Percentiles rank a stretch among this genome's conserved stretches.
Conservation (phyloP, 2,888 invertebrate species). For the Limnephilus rhombicus region DNA sequence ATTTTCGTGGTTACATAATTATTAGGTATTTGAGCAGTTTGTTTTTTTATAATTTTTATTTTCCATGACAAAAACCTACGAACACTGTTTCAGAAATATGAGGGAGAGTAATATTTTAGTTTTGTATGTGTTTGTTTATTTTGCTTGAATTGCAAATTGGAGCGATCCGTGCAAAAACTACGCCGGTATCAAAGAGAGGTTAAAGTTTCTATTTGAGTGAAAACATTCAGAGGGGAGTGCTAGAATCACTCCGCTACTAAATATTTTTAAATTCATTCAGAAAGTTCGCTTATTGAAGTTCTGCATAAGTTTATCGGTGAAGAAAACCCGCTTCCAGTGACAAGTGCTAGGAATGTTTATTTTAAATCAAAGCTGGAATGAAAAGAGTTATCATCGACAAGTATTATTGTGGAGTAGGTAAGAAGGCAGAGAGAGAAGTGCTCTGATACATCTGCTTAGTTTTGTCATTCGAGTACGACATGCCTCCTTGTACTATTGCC, state of each 20-base stretch:
- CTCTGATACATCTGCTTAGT: neutral
- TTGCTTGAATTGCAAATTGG: constrained; percentile 15
- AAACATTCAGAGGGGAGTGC: neutral
- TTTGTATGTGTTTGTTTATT: neutral
- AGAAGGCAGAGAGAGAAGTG: neutral
- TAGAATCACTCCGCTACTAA: constrained; percentile 46
- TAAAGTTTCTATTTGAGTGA: constrained; percentile 10
- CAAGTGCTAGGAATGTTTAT: neutral
- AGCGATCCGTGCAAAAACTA: constrained; percentile 14
- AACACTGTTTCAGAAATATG: too few relatives aligned
- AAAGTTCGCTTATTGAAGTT: constrained; percentile 37
- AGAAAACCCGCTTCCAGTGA: neutral
- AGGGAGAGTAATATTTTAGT: neutral
- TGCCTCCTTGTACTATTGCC: too few relatives aligned
- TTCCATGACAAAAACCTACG: too few relatives aligned
- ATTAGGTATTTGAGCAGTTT: too few relatives aligned
- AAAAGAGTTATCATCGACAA: neutral
- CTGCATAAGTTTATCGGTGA: constrained; percentile 46
- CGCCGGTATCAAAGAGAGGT: constrained; percentile 24
- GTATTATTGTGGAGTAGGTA: neutral
- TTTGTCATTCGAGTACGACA: too few relatives aligned
- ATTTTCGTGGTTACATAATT: too few relatives aligned
- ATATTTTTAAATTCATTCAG: constrained; percentile 59
- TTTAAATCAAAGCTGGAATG: neutral
- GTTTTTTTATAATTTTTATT: too few relatives aligned